Percentiles rank a stretch among this genome's conserved stretches.
Evolutionary conservation across 1,140 invertebrate species (phyloP).

Genomic region (Neodiprion pinetum): DNA sequence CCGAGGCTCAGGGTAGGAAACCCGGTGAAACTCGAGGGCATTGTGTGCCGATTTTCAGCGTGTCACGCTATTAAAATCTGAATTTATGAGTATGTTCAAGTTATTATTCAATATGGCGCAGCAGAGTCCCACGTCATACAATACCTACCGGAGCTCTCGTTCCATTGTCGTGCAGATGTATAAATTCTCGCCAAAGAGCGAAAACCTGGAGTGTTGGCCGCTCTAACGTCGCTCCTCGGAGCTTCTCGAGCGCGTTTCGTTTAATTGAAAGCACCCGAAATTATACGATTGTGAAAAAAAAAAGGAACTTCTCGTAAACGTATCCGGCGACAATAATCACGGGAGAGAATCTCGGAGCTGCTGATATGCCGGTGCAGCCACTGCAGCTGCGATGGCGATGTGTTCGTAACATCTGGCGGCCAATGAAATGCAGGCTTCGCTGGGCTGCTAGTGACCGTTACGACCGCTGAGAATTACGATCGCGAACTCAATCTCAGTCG

Average conservation of each 20-base stretch:
- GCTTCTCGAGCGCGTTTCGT: no score
- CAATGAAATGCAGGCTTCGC: slow-evolving; percentile 50
- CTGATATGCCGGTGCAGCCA: slow-evolving; percentile 42
- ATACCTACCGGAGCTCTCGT: no score
- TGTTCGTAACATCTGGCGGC: slow-evolving; percentile 48
- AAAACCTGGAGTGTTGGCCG: no score
- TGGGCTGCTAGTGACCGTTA: slow-evolving; percentile 50
- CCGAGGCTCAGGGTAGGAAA: neutral
- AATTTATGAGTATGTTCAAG: slow-evolving; percentile 11
- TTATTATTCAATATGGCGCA: slow-evolving; percentile 4
- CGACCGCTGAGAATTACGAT: slow-evolving; percentile 46
- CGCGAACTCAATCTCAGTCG: slow-evolving; percentile 45
- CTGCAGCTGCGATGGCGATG: neutral
- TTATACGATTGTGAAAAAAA: no score
- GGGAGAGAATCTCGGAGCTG: slow-evolving; percentile 38
- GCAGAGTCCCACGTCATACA: no score
- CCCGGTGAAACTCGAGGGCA: neutral
- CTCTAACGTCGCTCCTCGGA: no score
- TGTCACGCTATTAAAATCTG: slow-evolving; percentile 5
- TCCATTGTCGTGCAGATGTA: no score
- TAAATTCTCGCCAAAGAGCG: no score
- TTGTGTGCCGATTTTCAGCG: neutral
- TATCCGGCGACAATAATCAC: no score
- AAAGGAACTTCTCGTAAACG: no score
- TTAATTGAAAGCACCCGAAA: no score